A percentile compares a stretch with the other conserved stretches of the same genome.
Evolutionary conservation across 1,140 invertebrate genomes (phyloP).

Genomic region (Trissolcus basalis): DNA sequence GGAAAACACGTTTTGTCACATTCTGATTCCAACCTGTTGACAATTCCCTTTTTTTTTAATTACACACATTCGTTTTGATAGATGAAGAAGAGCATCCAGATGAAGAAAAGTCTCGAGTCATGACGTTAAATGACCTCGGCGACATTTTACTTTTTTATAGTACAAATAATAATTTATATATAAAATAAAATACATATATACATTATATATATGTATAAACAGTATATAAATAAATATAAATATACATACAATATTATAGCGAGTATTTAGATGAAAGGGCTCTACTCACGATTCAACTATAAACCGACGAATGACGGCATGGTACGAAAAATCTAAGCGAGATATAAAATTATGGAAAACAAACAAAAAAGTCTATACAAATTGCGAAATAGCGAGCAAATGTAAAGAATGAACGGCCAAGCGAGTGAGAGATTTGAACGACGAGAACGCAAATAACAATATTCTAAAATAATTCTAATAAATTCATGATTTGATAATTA

Average conservation of each 20-base stretch:
- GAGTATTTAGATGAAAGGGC: constrained; percentile 70
- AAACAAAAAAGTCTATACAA: constrained; percentile 42
- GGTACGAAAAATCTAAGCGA: too few species aligned
- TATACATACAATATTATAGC: constrained; percentile 64
- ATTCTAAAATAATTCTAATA: constrained; percentile 78
- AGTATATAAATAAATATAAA: constrained; percentile 50
- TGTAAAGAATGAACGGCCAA: constrained; percentile 19
- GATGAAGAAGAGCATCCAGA: constrained; percentile 33
- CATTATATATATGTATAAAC: constrained; percentile 65
- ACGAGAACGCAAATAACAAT: constrained; percentile 68
- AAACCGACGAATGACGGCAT: constrained; percentile 61
- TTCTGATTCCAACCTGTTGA: constrained; percentile 4
- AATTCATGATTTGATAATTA: constrained; percentile 77
- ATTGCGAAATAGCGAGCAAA: constrained; percentile 47
- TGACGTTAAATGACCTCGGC: constrained; percentile 55
- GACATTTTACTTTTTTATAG: constrained; percentile 71
- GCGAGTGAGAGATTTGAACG: constrained; percentile 27
- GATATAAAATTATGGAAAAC: too few species aligned
- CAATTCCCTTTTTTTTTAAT: constrained; percentile 9
- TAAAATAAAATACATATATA: constrained; percentile 70
- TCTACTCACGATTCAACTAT: constrained; percentile 76
- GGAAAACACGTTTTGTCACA: too few species aligned
- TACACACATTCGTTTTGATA: constrained; percentile 15
- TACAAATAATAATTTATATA: constrained; percentile 75
- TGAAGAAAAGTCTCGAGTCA: constrained; percentile 54